Percentiles rank a stretch among this genome's conserved stretches.
These are phyloP conservation scores for Engystomops pustulosus DNA, from an alignment of 2,113 vertebrate genomes.

Conservation along the genomic window DNA sequence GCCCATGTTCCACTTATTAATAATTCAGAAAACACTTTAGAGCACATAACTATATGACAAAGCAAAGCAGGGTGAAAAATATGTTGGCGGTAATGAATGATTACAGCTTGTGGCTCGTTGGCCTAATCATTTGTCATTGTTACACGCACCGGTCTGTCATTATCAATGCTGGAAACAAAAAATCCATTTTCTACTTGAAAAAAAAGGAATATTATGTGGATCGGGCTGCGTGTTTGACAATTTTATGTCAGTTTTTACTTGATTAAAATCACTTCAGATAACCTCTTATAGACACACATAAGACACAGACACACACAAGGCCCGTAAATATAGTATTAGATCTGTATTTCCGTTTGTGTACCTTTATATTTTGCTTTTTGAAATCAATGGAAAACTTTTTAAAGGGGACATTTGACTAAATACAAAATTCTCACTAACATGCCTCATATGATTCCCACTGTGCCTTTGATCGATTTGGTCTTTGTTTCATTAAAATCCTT, in stretches of 20 bases:
- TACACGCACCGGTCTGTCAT: not conserved
- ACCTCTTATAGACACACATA: not conserved
- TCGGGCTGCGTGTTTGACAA: not conserved
- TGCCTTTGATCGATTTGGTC: too few relatives aligned
- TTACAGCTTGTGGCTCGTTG: constrained; percentile 8
- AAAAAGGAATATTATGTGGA: not conserved
- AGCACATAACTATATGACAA: not conserved
- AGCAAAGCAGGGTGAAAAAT: not conserved
- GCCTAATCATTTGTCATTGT: constrained; percentile 34
- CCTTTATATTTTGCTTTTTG: too few relatives aligned
- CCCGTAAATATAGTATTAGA: too few relatives aligned
- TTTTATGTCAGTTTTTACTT: not conserved
- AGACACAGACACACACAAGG: too few relatives aligned
- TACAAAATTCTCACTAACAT: too few relatives aligned
- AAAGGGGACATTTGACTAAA: too few relatives aligned
- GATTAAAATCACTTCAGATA: not conserved
- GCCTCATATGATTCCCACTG: too few relatives aligned
- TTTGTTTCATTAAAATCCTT: too few relatives aligned
- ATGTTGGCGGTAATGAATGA: not conserved
- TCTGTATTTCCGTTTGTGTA: too few relatives aligned
- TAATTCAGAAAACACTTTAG: not conserved
- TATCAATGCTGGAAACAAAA: constrained; percentile 19
- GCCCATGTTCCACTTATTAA: not conserved
- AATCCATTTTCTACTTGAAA: not conserved
- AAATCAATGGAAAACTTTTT: too few relatives aligned